These are phyloP conservation scores for Sinella curviseta DNA, from an alignment of 1,140 invertebrate genomes.

Conservation along the genomic window DNA sequence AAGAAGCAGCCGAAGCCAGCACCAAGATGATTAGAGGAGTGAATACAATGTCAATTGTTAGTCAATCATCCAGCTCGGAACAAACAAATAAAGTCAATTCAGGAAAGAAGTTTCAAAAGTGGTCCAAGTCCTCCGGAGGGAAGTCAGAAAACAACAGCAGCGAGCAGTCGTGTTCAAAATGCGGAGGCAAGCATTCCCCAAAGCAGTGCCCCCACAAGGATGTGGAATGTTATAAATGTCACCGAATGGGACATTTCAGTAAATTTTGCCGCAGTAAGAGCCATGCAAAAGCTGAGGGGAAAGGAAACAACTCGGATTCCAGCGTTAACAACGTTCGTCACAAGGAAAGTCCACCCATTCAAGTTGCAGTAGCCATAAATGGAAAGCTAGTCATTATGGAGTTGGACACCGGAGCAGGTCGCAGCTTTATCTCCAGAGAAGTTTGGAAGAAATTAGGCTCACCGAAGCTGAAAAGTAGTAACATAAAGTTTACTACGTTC, in stretches of 20 bases:
- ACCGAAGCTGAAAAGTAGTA: neutral
- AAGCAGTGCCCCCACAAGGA: neutral
- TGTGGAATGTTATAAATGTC: neutral
- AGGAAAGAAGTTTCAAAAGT: neutral
- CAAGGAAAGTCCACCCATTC: neutral
- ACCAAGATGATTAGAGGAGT: neutral
- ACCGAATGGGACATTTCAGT: neutral
- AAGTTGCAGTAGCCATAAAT: constrained; percentile 3
- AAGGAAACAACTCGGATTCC: neutral
- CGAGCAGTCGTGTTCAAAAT: neutral
- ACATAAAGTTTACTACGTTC: neutral
- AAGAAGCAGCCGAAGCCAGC: constrained; percentile 27
- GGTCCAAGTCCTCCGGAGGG: neutral
- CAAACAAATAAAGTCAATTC: neutral
- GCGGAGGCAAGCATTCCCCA: neutral
- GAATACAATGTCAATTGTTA: neutral
- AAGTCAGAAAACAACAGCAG: neutral
- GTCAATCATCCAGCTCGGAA: neutral
- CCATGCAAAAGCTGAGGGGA: neutral
- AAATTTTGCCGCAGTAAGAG: too few relatives aligned
- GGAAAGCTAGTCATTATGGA: neutral
- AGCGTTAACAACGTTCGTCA: neutral
- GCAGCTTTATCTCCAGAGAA: neutral
- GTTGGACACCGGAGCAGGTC: constrained; percentile 7
- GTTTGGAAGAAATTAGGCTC: neutral